Percentiles rank a stretch among this genome's conserved stretches.
Evolutionary conservation across 2,797 vertebrate species (phyloP).

Genomic region (Pogonophryne albipinna): DNA sequence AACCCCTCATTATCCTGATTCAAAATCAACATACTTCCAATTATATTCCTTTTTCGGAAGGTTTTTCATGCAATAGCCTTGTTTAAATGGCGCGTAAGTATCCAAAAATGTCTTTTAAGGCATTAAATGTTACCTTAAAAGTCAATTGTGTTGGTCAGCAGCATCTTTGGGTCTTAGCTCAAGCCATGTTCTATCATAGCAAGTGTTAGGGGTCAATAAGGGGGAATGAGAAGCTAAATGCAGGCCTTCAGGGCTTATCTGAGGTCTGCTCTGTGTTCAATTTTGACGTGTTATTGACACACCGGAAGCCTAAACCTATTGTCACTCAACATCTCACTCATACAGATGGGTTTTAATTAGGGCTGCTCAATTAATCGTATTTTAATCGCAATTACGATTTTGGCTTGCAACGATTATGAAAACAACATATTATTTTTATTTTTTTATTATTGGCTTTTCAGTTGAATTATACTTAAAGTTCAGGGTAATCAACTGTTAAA

Average conservation of each 20-base stretch:
- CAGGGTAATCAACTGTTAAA: too few relatives aligned
- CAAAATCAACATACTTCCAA: neutral
- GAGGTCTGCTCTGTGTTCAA: neutral
- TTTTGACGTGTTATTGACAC: neutral
- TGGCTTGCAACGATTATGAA: too few relatives aligned
- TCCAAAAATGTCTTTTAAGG: neutral
- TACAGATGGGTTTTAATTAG: neutral
- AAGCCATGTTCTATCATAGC: constrained; percentile 14
- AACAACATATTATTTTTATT: too few relatives aligned
- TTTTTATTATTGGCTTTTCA: too few relatives aligned
- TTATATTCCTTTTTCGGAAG: too few relatives aligned
- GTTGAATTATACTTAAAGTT: too few relatives aligned
- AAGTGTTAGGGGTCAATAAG: constrained; percentile 8
- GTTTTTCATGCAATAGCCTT: neutral
- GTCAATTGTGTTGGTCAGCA: neutral
- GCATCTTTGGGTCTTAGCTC: constrained; percentile 6
- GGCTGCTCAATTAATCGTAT: too few relatives aligned
- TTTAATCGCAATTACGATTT: too few relatives aligned
- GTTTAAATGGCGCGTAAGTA: neutral
- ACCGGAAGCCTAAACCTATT: neutral
- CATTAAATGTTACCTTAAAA: neutral
- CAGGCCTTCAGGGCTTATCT: constrained; percentile 26
- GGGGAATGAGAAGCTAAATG: neutral
- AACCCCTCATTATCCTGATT: neutral
- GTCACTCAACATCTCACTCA: too few relatives aligned